A percentile compares a stretch with the other conserved stretches of the same genome.
These are phyloP conservation scores for Reticulitermes lucifugus DNA, from an alignment of 2,888 invertebrate genomes.

Conservation along the genomic window DNA sequence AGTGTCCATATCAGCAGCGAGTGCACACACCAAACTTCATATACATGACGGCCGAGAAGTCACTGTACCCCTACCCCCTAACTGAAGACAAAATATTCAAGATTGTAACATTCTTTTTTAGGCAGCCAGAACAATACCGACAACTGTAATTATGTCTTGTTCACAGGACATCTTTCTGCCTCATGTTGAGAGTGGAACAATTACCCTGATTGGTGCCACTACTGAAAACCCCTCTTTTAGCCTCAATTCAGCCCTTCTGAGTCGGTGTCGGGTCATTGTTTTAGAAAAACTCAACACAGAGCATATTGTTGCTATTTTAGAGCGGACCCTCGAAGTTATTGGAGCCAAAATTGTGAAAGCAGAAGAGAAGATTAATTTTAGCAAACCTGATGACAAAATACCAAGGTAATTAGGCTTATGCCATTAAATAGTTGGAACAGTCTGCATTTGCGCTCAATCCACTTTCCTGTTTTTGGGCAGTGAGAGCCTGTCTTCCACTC, in stretches of 20 bases:
- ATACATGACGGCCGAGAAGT: no score
- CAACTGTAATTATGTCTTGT: not conserved
- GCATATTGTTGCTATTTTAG: conserved; percentile 72
- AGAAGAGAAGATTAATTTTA: conserved; percentile 23
- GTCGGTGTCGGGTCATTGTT: conserved; percentile 81
- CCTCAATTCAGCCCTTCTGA: conserved; percentile 82
- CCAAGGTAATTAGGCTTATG: conserved; percentile 1
- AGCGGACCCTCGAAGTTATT: conserved; percentile 67
- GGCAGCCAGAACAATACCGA: no score
- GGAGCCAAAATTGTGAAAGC: conserved; percentile 55
- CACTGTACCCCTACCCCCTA: no score
- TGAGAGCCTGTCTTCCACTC: no score
- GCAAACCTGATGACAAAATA: not conserved
- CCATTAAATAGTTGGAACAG: not conserved
- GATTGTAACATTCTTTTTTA: no score
- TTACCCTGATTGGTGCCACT: conserved; percentile 84
- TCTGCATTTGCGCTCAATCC: not conserved
- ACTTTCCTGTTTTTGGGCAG: no score
- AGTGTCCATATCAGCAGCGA: no score
- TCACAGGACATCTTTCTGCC: conserved; percentile 78
- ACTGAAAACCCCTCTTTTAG: conserved; percentile 92
- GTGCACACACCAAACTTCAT: no score
- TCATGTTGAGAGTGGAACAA: conserved; percentile 83
- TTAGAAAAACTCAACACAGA: conserved; percentile 75
- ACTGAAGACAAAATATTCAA: no score